Evolutionary conservation across 2,113 vertebrate genomes (phyloP).

Genomic region (Aepyceros melampus): DNA sequence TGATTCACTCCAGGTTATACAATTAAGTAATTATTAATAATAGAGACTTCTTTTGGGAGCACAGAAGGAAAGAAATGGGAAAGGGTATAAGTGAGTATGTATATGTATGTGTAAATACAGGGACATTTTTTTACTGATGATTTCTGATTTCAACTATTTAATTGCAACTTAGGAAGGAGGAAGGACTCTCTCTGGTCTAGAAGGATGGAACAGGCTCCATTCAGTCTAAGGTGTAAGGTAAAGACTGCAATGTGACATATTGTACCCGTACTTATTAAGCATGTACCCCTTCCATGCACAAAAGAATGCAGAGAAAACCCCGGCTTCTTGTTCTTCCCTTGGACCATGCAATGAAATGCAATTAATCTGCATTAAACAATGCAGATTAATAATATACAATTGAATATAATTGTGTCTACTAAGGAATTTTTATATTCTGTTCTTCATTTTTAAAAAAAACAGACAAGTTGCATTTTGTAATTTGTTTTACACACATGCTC

Average conservation of each 20-base stretch:
- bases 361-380: not conserved
- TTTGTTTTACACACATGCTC: not conserved
- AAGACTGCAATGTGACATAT: not conserved
- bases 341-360: not conserved
- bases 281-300: not conserved
- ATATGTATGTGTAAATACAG: not conserved
- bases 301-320: not conserved
- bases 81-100: not conserved
- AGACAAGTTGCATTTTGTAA: not conserved
- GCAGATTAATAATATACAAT: not conserved
- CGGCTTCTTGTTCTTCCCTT: not conserved
- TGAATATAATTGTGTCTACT: not conserved
- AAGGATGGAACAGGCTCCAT: not conserved
- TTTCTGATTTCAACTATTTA: not conserved
- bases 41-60: not conserved
- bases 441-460: conserved; percentile 35
- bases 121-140: not conserved
- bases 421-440: not conserved
- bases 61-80: not conserved
- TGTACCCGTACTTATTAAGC: not conserved
- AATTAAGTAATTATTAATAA: not conserved
- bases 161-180: not conserved
- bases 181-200: not conserved
- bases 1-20: not conserved
- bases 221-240: not conserved